Conservation (phyloP, 2,113 vertebrate species). For the Gadus chalcogrammus region DNA sequence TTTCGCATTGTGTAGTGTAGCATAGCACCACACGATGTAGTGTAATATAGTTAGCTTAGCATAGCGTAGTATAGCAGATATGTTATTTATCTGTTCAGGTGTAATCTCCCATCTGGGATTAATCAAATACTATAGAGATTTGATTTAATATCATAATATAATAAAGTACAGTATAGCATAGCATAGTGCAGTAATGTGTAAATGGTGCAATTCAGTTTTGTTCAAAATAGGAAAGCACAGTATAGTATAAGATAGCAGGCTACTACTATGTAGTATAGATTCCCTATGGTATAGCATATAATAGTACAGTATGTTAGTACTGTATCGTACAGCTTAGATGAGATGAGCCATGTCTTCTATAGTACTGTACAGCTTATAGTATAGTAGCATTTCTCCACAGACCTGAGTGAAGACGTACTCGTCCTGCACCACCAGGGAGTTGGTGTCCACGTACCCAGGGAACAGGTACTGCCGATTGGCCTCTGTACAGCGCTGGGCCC, state of each 20-base stretch:
- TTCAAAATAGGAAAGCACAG: not conserved
- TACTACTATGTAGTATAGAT: not conserved
- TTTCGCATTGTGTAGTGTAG: not conserved
- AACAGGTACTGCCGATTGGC: conserved; percentile 84
- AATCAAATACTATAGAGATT: not conserved
- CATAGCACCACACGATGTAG: not conserved
- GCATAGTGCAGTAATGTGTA: not conserved
- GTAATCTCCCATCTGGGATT: too few species aligned
- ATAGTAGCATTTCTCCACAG: conserved; percentile 19
- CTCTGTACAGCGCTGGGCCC: conserved; percentile 87
- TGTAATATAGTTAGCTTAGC: not conserved
- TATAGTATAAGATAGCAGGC: not conserved
- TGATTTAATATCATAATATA: not conserved
- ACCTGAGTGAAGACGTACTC: conserved; percentile 96
- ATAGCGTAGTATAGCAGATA: not conserved
- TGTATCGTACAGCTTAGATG: not conserved
- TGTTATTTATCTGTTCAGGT: not conserved
- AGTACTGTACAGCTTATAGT: not conserved
- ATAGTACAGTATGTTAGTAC: not conserved
- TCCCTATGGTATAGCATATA: not conserved
- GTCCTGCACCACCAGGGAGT: conserved; percentile 94
- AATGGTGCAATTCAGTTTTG: not conserved
- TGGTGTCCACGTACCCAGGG: conserved; percentile 84
- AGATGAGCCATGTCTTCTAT: not conserved
- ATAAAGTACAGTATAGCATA: not conserved